A percentile compares a stretch with the other conserved stretches of the same genome.
Evolutionary conservation across 2,113 vertebrate species (phyloP).

Genomic region (Anhinga rufa): DNA sequence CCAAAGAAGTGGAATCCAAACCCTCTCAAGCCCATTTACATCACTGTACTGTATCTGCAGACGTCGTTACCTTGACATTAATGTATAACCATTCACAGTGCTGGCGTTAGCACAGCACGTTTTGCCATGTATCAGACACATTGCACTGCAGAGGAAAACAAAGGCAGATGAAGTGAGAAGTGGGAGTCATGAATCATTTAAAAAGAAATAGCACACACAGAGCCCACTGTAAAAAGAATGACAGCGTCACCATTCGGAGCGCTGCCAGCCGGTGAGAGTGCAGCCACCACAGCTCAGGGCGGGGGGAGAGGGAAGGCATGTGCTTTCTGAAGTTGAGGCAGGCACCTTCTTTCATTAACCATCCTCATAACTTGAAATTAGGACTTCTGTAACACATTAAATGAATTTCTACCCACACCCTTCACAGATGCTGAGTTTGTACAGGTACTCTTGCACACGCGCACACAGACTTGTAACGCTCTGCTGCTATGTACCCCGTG

Average conservation of each 20-base stretch:
- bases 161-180: conserved; percentile 67
- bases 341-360: not conserved
- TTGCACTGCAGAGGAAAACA: conserved; percentile 62
- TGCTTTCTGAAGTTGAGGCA: not conserved
- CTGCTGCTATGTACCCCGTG: not conserved
- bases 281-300: not conserved
- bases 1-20: not conserved
- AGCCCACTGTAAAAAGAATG: not conserved
- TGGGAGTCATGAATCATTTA: conserved; percentile 68
- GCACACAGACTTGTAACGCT: not conserved
- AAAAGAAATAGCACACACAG: conserved; percentile 22
- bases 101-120: conserved; percentile 56
- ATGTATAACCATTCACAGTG: not conserved
- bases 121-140: conserved; percentile 66
- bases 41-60: not conserved
- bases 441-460: not conserved
- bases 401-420: not conserved
- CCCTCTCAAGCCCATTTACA: not conserved
- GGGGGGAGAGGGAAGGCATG: not conserved
- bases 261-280: not conserved
- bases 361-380: not conserved
- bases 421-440: not conserved
- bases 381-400: accelerated
- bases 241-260: not conserved
- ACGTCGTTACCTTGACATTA: conserved; percentile 49